These are phyloP conservation scores for Ceryle rudis DNA, from an alignment of 2,797 vertebrate species.

Conservation along the genomic window DNA sequence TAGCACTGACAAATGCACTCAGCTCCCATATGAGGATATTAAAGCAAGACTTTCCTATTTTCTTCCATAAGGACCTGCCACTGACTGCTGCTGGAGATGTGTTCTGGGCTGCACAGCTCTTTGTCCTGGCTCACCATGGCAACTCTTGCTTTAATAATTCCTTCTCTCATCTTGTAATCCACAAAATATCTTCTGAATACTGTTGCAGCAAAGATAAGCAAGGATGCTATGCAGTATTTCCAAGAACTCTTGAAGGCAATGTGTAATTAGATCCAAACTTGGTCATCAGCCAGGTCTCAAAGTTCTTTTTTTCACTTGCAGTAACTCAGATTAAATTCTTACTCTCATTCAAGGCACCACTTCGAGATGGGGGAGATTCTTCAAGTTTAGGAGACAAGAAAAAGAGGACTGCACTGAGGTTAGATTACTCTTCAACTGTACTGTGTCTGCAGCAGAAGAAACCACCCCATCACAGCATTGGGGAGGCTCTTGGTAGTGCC, in stretches of 20 bases:
- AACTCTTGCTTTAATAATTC: not conserved
- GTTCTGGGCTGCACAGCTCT: not conserved
- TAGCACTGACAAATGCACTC: not conserved
- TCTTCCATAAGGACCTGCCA: not conserved
- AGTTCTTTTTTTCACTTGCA: not conserved
- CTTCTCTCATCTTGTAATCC: not conserved
- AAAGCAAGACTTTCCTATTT: not conserved
- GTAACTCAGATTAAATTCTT: not conserved
- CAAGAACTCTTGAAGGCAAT: not conserved
- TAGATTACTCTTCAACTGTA: not conserved
- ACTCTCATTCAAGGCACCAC: not conserved
- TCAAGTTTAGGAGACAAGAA: not conserved
- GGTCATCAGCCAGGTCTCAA: not conserved
- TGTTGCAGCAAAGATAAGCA: not conserved
- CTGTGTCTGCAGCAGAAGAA: not conserved
- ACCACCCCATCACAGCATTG: too few species aligned
- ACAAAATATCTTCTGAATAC: not conserved
- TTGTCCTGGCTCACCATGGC: not conserved
- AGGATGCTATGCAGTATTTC: not conserved
- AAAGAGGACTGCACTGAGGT: not conserved
- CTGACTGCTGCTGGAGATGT: not conserved
- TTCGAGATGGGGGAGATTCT: not conserved
- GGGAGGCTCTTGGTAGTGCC: not conserved
- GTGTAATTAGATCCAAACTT: not conserved
- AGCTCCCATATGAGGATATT: rapidly evolving